phyloP scores from a whole-genome alignment of 2,888 invertebrate species.

The Ischnura elegans region DNA sequence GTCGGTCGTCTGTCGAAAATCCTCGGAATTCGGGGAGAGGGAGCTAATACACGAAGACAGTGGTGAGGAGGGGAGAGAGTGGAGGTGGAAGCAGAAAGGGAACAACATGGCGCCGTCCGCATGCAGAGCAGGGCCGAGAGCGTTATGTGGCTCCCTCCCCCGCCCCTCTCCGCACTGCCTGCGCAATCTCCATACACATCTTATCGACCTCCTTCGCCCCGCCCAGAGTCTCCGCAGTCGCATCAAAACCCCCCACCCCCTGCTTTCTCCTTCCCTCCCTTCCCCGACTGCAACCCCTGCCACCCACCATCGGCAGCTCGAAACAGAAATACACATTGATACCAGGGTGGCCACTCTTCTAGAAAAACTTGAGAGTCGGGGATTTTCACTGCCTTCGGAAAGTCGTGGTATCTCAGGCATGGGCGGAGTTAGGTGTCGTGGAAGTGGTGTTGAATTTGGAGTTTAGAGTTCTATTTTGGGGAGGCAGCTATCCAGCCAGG shows the following conservation, averaged over 20 bases:
- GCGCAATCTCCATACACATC: slow-evolving; percentile 53
- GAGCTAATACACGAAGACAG: neutral
- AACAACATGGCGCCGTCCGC: slow-evolving; percentile 59
- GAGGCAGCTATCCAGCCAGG: too few species aligned
- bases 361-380: too few species aligned
- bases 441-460: too few species aligned
- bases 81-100: neutral
- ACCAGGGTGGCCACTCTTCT: too few species aligned
- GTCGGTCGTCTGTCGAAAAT: neutral
- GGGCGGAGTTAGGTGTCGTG: too few species aligned
- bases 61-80: neutral
- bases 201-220: slow-evolving; percentile 65
- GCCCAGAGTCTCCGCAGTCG: slow-evolving; percentile 51
- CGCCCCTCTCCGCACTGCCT: neutral
- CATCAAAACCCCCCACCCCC: neutral
- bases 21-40: neutral
- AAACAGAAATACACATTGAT: too few species aligned
- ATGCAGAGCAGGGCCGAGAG: slow-evolving; percentile 54
- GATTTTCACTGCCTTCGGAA: too few species aligned
- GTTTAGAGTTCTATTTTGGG: too few species aligned
- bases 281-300: neutral
- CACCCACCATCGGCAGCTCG: slow-evolving; percentile 1
- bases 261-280: neutral
- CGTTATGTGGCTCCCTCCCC: neutral
- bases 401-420: too few species aligned